Evolutionary conservation across 2,113 vertebrate genomes (phyloP).

Genomic region (Neolamprologus toae): DNA sequence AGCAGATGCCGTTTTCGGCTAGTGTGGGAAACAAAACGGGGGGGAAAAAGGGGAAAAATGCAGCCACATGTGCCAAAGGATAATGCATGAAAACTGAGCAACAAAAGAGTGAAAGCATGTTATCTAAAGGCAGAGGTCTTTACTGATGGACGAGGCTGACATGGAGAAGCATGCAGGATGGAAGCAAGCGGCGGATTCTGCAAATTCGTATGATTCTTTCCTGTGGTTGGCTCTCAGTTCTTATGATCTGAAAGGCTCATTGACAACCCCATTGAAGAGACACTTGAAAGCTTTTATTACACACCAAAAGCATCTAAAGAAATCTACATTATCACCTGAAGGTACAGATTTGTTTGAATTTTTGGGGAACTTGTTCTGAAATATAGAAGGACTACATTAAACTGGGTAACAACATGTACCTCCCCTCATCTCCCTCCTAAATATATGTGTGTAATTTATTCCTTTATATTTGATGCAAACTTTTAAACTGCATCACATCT

Average conservation of each 20-base stretch:
- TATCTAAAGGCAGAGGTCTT: not conserved
- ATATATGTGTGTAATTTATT: not conserved
- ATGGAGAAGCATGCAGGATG: conserved; percentile 38
- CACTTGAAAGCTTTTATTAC: not conserved
- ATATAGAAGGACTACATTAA: not conserved
- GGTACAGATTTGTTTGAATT: not conserved
- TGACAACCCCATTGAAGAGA: conserved; percentile 40
- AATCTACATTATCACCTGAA: not conserved
- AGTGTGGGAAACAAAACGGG: not conserved
- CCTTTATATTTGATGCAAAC: not conserved
- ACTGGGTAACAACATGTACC: not conserved
- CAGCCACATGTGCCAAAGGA: conserved; percentile 6
- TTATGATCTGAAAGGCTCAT: conserved; percentile 14
- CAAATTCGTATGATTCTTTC: not conserved
- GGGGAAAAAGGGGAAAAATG: not conserved
- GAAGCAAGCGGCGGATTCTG: conserved; percentile 16
- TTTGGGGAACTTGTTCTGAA: not conserved
- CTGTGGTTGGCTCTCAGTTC: not conserved
- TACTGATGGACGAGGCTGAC: conserved; percentile 15
- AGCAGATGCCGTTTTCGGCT: not conserved
- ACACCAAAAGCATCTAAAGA: not conserved
- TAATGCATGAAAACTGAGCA: conserved; percentile 16
- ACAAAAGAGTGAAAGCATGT: conserved; percentile 24
- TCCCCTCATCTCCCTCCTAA: not conserved
- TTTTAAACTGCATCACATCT: not conserved